Conservation (phyloP, 1,140 invertebrate genomes). For the Sogatella furcifera region DNA sequence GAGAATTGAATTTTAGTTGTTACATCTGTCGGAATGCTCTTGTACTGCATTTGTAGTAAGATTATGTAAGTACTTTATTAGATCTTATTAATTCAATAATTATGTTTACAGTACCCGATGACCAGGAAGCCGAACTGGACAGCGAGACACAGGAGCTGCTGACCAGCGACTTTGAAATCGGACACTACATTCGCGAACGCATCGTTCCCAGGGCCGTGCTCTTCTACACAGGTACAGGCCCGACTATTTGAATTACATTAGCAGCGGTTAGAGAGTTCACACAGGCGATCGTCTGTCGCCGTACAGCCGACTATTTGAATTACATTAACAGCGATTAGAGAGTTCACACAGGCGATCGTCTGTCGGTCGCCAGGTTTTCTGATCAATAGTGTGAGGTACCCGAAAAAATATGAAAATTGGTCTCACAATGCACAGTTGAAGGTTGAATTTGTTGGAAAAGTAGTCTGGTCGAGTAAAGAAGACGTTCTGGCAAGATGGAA, state of each 20-base stretch:
- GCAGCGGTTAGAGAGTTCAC: constrained; percentile 11
- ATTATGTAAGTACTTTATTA: not conserved
- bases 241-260: too few relatives aligned
- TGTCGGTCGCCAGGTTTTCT: too few relatives aligned
- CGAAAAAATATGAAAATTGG: not conserved
- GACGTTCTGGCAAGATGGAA: too few relatives aligned
- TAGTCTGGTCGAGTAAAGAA: not conserved
- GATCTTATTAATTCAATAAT: not conserved
- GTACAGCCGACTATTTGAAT: constrained; percentile 27
- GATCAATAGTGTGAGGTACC: not conserved
- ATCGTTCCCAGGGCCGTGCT: constrained; percentile 88
- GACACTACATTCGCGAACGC: constrained; percentile 91
- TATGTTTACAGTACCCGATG: constrained; percentile 41
- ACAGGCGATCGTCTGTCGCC: not conserved
- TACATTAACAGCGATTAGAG: constrained; percentile 8
- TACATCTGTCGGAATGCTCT: too few relatives aligned
- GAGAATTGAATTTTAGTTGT: too few relatives aligned
- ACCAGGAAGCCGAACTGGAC: constrained; percentile 54
- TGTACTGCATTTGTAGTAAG: too few relatives aligned
- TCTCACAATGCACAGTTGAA: not conserved
- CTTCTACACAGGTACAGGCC: constrained; percentile 74
- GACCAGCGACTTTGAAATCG: constrained; percentile 92
- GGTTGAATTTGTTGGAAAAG: not conserved
- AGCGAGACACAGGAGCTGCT: constrained; percentile 64
- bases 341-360: not conserved